phyloP scores from a whole-genome alignment of 2,113 vertebrate species.

The Chionomys nivalis region DNA sequence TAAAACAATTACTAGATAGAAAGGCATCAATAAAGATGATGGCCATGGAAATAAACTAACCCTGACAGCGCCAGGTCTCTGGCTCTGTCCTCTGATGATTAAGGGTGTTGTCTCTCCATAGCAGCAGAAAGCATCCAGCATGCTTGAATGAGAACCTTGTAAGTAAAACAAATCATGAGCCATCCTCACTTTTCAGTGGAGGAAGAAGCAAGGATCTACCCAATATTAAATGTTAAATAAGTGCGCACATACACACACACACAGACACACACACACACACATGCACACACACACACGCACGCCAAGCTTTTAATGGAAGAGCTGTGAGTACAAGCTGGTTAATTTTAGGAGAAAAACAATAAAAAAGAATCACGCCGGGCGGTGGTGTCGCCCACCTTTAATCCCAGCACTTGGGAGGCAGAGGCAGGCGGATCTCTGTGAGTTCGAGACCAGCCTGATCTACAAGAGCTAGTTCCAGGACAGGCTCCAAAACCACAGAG shows the following conservation, averaged over 20 bases:
- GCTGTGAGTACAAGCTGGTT: background rate
- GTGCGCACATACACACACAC: no score
- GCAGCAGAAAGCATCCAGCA: background rate
- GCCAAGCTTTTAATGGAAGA: background rate
- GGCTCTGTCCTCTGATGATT: background rate
- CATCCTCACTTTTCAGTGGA: background rate
- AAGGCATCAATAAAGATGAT: conserved; percentile 14
- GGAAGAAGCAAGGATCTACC: background rate
- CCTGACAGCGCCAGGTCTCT: background rate
- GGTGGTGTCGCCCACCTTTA: no score
- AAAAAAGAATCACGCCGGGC: conserved; percentile 19
- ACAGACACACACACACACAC: background rate
- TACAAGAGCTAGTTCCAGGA: no score
- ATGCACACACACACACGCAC: background rate
- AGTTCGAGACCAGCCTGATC: no score
- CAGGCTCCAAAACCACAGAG: no score
- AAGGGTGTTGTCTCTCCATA: background rate
- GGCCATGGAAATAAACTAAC: conserved; percentile 31
- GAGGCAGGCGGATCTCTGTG: no score
- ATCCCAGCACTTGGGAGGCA: no score
- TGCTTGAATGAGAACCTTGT: background rate
- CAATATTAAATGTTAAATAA: background rate
- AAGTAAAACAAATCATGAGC: background rate
- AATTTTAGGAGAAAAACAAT: background rate
- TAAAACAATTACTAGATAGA: conserved; percentile 49